phyloP scores from a whole-genome alignment of 2,113 vertebrate genomes.

The Solea solea region DNA sequence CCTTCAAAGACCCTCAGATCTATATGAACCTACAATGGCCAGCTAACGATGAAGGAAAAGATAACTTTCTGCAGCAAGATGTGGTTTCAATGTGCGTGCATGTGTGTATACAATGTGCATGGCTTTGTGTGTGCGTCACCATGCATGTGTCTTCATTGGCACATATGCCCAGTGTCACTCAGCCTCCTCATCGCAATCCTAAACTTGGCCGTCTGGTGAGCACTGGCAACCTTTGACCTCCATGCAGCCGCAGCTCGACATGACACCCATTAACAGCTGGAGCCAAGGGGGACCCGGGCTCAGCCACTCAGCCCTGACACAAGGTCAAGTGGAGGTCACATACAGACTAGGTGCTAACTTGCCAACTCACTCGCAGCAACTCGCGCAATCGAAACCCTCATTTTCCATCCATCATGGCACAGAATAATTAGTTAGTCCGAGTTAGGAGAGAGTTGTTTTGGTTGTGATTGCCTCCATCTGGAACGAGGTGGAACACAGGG shows the following conservation, averaged over 20 bases:
- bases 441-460: slow-evolving; percentile 69
- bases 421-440: slow-evolving; percentile 88
- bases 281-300: slow-evolving; percentile 35
- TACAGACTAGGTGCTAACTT: slow-evolving; percentile 95
- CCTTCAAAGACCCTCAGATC: slow-evolving; percentile 95
- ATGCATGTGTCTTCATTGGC: slow-evolving; percentile 32
- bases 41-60: slow-evolving; percentile 76
- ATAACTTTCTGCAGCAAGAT: slow-evolving; percentile 58
- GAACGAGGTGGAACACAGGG: slow-evolving; percentile 58
- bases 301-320: slow-evolving; percentile 63
- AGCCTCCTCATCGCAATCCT: slow-evolving; percentile 72
- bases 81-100: slow-evolving; percentile 19
- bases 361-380: slow-evolving; percentile 96
- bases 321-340: slow-evolving; percentile 83
- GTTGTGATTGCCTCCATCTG: slow-evolving; percentile 78
- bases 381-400: slow-evolving; percentile 70
- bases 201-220: slow-evolving; percentile 76
- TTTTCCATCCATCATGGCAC: slow-evolving; percentile 59
- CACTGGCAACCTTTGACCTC: slow-evolving; percentile 66
- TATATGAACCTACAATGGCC: slow-evolving; percentile 91
- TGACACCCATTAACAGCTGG: slow-evolving; percentile 84
- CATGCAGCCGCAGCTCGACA: slow-evolving; percentile 63
- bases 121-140: neutral
- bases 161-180: slow-evolving; percentile 80
- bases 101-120: slow-evolving; percentile 7